Base-by-base conservation (phyloP, 1,140 invertebrate species). In the Drosophila tropicalis region DNA sequence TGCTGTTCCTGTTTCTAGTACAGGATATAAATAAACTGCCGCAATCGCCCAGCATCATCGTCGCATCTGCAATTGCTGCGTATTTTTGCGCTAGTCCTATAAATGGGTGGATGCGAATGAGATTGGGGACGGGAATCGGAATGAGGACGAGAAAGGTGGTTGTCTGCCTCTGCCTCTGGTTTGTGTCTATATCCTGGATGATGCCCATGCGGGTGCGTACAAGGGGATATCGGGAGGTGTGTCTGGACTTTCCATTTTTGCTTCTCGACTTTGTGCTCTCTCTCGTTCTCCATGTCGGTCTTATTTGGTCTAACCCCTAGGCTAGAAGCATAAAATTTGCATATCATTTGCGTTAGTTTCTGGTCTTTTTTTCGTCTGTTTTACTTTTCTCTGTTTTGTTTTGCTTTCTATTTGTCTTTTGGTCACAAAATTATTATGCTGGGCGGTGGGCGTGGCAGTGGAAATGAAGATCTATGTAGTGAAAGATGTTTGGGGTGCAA, bases 51-150 rank as follows among this genome's bases (percentile, higher is more conserved):
- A 71, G 82, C 79, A 82, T 87, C 82, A 76, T 82, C 83, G 80
- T 84, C 84, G 80, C 84, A 87, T 87, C 84, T 87, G 84, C 84
- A 89, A 87, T 84, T 87, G 84, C 83, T 87, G 84, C 83, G 84
- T 89, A 87, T 83, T 76, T 73, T 62, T 68, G 74, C 67, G 61
- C 55, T 62, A 70, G 70, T 76, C 70, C 70, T 51, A 19, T 10
- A 13, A 47, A 17, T 66, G 57, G 70, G 70, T 64, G 62, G 70
- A 60, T 19, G 19, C 19, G 17, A 19, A 51, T 51, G 44, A 47
- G 41, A 44, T 17, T 44, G n/a, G 7, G 41, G 13, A 41, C n/a
- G 39, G 13, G 54, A 25, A 29, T 19, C 9, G 12, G 47, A 22
- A 29, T 3, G 3, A 55, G 22, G 10, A 36, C 34, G 34, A 36